A percentile compares a stretch with the other conserved stretches of the same genome.
Conservation (phyloP, 2,888 invertebrate genomes). For the Frankliniella fusca region DNA sequence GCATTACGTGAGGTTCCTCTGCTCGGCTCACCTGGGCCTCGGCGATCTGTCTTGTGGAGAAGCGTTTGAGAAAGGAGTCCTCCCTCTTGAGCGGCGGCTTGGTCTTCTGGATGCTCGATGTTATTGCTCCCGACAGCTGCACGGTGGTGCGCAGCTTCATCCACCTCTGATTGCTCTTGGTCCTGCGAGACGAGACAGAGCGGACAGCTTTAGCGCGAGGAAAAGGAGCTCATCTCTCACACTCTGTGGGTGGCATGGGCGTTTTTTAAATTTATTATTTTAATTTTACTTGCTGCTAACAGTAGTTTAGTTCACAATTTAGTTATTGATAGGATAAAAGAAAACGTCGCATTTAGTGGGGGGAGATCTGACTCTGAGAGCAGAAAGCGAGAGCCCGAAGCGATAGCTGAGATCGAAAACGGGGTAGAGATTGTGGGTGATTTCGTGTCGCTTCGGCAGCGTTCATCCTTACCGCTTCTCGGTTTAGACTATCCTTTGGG, state of each 20-base stretch:
- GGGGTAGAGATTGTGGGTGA: no score
- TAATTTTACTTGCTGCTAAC: no score
- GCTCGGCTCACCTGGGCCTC: slow-evolving; percentile 72
- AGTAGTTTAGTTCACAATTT: no score
- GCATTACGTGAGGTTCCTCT: no score
- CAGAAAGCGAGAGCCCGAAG: no score
- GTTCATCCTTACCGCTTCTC: no score
- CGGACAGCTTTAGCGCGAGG: not conserved
- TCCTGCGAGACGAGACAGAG: slow-evolving; percentile 57
- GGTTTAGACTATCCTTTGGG: no score
- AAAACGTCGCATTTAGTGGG: no score
- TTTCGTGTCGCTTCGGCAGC: no score
- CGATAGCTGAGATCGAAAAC: no score
- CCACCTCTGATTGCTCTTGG: slow-evolving; percentile 92
- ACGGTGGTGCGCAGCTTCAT: slow-evolving; percentile 92
- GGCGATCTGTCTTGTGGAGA: slow-evolving; percentile 87
- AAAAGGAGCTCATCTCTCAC: not conserved
- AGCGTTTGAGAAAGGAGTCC: slow-evolving; percentile 88
- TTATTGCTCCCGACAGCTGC: slow-evolving; percentile 80
- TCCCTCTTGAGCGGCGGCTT: slow-evolving; percentile 86
- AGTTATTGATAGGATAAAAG: no score
- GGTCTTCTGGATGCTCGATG: slow-evolving; percentile 63
- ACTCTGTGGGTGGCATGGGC: not conserved
- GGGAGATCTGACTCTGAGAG: no score
- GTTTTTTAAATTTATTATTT: not conserved